Evolutionary conservation across 2,888 invertebrate genomes (phyloP), one percentile per base, ranked within the genome.

Genomic region (Augochlorella aurata): DNA sequence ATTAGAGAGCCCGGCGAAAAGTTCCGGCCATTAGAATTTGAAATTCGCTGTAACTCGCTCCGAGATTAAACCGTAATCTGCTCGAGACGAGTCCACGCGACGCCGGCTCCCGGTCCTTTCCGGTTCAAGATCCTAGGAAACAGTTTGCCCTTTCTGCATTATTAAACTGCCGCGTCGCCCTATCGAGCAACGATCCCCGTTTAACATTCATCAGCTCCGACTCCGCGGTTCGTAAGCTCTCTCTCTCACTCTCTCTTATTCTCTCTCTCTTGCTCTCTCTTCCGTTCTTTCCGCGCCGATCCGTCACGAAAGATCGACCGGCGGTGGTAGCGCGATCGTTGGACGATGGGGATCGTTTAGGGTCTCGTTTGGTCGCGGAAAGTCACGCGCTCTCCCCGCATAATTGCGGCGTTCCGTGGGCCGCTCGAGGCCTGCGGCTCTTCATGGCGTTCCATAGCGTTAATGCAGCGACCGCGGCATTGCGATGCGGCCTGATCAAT

Each of bases 11-110:
- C 10, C 12, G 47, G 63, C 61, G 78, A 74, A 77, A 74, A 78
- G 67, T 75, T 78, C 66, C 38, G 38, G 58, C 74, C 78, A 61
- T 78, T 78, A 74, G 81, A 81, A 81, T 78, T 81, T 81, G 74
- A 75, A 45, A 81, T 78, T 71, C 49, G 38, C 18, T 45, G 61
- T 63, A 70, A 70, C 21, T 78, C 29, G 61, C 74, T n/a, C 54
- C 66, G 21, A 78, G 74, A 74, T 77, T 74, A 81, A 77, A 77
- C 74, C 69, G 63, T 81, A 78, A 81, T 71, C 77, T 67, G 73
- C 69, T 69, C 24, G 68, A 58, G 54, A 47, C 44, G 71, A 67
- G 66, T 52, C 67, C 65, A 50, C 50, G 29, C 61, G 61, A 24
- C n/a, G 54, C 47, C 50, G 77, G 12, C 12, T 47, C 16, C 7